phyloP scores from a whole-genome alignment of 2,797 vertebrate genomes.

The Octomys mimax region DNA sequence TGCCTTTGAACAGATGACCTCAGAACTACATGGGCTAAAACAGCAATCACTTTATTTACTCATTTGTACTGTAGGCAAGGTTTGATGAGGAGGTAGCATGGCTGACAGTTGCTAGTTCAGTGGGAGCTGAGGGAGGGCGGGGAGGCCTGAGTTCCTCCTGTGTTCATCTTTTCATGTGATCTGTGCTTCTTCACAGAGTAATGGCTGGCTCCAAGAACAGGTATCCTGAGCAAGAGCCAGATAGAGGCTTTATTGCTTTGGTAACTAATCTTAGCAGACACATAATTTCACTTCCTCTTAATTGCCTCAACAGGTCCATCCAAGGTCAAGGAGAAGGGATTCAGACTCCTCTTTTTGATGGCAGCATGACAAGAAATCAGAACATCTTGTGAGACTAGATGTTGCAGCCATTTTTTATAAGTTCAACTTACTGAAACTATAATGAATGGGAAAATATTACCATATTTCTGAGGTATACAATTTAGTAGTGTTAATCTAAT shows the following conservation, averaged over 20 bases:
- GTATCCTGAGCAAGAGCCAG: neutral
- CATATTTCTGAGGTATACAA: neutral
- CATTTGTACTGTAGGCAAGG: neutral
- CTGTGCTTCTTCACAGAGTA: neutral
- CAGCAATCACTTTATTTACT: neutral
- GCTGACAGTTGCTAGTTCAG: neutral
- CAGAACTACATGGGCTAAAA: neutral
- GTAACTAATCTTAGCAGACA: neutral
- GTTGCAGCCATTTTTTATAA: neutral
- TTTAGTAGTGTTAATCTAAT: slow-evolving; percentile 12
- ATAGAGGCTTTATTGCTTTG: neutral
- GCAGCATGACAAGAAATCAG: neutral
- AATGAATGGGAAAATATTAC: neutral
- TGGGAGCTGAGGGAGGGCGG: neutral
- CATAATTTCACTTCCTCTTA: neutral
- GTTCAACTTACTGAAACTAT: neutral
- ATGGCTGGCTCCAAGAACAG: neutral
- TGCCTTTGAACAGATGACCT: neutral
- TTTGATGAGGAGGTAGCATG: neutral
- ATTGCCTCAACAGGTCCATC: neutral
- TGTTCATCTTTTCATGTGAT: neutral
- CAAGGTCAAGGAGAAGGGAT: neutral
- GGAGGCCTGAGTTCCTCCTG: neutral
- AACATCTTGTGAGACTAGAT: neutral
- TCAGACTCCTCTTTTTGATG: neutral